Evolutionary conservation across 1,140 invertebrate species (phyloP).

Genomic region (Oryctes rhinoceros): DNA sequence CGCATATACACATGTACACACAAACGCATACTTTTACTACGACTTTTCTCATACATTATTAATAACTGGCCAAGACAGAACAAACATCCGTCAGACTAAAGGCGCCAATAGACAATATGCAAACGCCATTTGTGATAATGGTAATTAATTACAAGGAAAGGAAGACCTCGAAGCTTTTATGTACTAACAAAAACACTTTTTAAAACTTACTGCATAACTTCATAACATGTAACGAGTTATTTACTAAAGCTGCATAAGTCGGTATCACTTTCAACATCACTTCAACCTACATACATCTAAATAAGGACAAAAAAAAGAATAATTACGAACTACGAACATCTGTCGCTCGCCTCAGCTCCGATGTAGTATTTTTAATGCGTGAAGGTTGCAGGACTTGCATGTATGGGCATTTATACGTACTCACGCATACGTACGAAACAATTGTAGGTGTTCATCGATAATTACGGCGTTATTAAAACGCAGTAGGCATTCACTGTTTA

Average conservation of each 20-base stretch:
- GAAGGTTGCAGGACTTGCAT: not conserved
- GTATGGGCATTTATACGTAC: not conserved
- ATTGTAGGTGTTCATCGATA: not conserved
- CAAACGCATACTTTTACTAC: too few relatives aligned
- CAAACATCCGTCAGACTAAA: too few relatives aligned
- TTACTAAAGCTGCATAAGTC: not conserved
- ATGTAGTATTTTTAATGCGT: not conserved
- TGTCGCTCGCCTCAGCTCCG: not conserved
- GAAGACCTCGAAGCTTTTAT: too few relatives aligned
- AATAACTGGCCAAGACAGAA: too few relatives aligned
- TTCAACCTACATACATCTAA: not conserved
- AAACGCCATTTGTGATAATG: too few relatives aligned
- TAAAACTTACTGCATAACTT: too few relatives aligned
- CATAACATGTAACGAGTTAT: not conserved
- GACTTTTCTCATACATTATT: too few relatives aligned
- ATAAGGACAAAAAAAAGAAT: conserved; percentile 5
- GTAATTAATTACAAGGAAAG: too few relatives aligned
- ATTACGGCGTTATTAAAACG: not conserved
- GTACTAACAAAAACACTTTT: too few relatives aligned
- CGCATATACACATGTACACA: too few relatives aligned
- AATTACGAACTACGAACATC: not conserved
- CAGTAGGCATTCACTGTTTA: not conserved
- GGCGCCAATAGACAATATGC: too few relatives aligned
- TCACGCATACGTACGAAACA: not conserved
- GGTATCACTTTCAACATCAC: conserved; percentile 8